Base-by-base conservation (phyloP, 2,888 invertebrate species). In the Eupelmus urozonus region DNA sequence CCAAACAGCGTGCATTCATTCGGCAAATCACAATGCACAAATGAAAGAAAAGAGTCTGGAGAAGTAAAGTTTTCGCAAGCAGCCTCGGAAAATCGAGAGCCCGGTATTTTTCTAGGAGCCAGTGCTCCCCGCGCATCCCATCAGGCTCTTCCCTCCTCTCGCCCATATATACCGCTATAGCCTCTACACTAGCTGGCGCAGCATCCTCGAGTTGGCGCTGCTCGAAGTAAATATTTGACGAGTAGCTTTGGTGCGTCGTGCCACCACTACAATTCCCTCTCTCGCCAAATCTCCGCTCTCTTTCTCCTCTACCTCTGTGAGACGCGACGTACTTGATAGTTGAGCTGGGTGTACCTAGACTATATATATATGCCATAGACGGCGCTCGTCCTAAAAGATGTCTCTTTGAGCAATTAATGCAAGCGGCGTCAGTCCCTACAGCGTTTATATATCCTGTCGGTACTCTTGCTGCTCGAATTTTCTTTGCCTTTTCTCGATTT, bases 211-310 rank as follows among this genome's bases (percentile, higher is more conserved):
- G 9, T 49, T 13, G 9, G n/a, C 34, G 29, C 34, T 25, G 59
- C 29, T 29, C 27, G 73, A 76, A 81, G 84, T 86, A 86, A 86
- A 86, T 86, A 86, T 86, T 86, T 85, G 83, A 84, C 78, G 81
- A 84, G 83, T 81, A 84, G 81, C 83, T 82, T 79, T 72, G 81
- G 81, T 82, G n/a, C n/a, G 82, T 82, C 82, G 80, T 76, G 81
- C 57, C 66, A 49, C 72, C 34, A 53, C 77, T 63, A 78, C 60
- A 59, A 60, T 66, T 62, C 72, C 55, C 23, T 55, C 34, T 49
- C 13, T 72, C 55, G 42, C 45, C 27, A n/a, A 57, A 57, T 57
- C 49, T 51, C 40, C 40, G n/a, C 63, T 40, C 53, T 63, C 55
- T 29, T 51, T 34, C 66, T 55, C 40, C 20, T 25, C 29, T 57